A percentile compares a stretch with the other conserved stretches of the same genome.
Conservation (phyloP, 2,888 invertebrate species). For the Tolmerus cingulatus region DNA sequence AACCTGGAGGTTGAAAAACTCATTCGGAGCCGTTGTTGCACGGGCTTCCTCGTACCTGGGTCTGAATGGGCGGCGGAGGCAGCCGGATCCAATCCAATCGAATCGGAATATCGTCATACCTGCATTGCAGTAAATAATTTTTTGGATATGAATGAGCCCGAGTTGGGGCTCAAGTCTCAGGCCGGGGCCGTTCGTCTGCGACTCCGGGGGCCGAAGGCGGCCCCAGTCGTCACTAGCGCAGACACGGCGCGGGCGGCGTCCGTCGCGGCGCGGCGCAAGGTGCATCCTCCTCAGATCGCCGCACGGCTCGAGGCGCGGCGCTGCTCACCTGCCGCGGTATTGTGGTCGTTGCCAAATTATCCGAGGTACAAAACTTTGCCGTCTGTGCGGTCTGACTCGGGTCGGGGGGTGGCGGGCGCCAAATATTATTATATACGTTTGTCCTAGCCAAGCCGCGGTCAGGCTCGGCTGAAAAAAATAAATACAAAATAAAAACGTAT, state of each 20-base stretch:
- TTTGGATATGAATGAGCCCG: constrained; percentile 44
- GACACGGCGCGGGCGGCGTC: not conserved
- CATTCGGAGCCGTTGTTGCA: constrained; percentile 29
- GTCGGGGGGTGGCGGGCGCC: not conserved
- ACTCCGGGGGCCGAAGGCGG: not conserved
- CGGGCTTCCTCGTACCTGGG: not conserved
- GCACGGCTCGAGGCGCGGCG: not conserved
- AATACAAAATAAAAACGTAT: not conserved
- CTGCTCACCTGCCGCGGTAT: not conserved
- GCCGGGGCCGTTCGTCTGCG: constrained; percentile 7
- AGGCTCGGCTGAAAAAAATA: not conserved
- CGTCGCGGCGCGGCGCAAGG: not conserved
- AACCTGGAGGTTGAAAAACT: constrained; percentile 20
- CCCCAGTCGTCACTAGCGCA: not conserved
- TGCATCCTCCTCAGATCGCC: not conserved
- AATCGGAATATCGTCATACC: constrained; percentile 44
- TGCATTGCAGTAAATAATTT: constrained; percentile 49
- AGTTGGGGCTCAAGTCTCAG: not conserved
- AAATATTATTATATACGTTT: not conserved
- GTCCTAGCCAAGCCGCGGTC: constrained; percentile 8
- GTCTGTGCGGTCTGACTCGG: not conserved
- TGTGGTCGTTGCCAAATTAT: constrained; percentile 40
- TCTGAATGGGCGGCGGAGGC: constrained; percentile 2
- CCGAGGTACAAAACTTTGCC: constrained; percentile 6
- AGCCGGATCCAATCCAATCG: constrained; percentile 32